Percentiles rank a stretch among this genome's conserved stretches.
These are phyloP conservation scores for Myopa testacea DNA, from an alignment of 2,888 invertebrate species.

Conservation along the genomic window DNA sequence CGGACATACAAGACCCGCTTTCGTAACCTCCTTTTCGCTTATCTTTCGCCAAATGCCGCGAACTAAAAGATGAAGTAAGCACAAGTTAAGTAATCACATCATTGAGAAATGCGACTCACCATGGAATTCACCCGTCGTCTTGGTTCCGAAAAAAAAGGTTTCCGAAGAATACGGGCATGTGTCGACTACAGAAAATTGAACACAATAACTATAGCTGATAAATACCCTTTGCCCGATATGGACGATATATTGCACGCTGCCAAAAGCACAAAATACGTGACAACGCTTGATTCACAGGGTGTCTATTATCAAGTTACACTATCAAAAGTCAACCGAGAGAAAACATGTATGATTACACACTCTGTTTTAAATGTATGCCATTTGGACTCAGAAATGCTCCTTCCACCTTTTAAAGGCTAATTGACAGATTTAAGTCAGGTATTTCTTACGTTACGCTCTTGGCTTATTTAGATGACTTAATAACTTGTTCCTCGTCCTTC, in stretches of 20 bases:
- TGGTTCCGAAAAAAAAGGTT: too few relatives aligned
- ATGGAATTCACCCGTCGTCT: too few relatives aligned
- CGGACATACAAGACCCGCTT: constrained; percentile 56
- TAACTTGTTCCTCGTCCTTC: constrained; percentile 51
- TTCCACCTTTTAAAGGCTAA: constrained; percentile 53
- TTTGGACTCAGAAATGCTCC: constrained; percentile 59
- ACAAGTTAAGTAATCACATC: constrained; percentile 54
- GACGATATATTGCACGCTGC: constrained; percentile 38
- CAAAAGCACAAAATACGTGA: neutral
- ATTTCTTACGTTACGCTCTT: constrained; percentile 44
- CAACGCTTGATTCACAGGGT: neutral
- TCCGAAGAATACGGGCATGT: too few relatives aligned
- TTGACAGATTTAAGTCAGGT: constrained; percentile 46
- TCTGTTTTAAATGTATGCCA: constrained; percentile 58
- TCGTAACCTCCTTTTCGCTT: constrained; percentile 60
- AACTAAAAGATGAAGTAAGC: constrained; percentile 50
- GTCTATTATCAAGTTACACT: neutral
- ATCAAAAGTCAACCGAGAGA: neutral
- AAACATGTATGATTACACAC: constrained; percentile 39
- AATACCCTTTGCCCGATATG: constrained; percentile 39
- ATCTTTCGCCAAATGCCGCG: constrained; percentile 49
- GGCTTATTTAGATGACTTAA: constrained; percentile 55
- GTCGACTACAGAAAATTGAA: constrained; percentile 39
- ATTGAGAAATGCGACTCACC: constrained; percentile 61
- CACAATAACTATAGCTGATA: constrained; percentile 36